Base-by-base conservation (phyloP, 2,113 vertebrate species). In the Vimba vimba region DNA sequence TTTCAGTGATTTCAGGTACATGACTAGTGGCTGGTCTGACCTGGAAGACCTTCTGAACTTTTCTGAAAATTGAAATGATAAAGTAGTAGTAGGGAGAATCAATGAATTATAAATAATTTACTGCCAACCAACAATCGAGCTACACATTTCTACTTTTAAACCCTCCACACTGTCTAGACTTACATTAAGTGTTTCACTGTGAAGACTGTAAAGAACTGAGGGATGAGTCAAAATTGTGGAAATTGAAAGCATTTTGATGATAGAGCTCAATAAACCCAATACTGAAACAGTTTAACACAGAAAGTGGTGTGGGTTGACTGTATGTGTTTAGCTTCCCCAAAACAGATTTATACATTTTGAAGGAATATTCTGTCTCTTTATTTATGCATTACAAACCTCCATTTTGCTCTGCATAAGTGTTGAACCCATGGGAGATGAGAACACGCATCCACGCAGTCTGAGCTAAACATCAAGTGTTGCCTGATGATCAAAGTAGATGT, bases 391-490 rank as follows among this genome's bases (percentile, higher is more conserved):
- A 75, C 43, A 75, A 75, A 50, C 23, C 3, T 17, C 43, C 6
- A 27, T 79, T 59, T 79, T 79, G n/a, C 52, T 57, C 19, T 36
- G 76, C 30, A 57, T 36, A 79, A 57, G 52, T 55, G 39, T 36
- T 23, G 30, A 78, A 57, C 30, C 57, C 47, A 77, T 55, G 50
- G 27, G 25, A 21, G 50, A 50, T 4, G 8, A 77, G 47, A 52
- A 77, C 27, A 71, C 68, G 39, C 21, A 71, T 71, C 36, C 69
- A 23, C 0, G 4, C 74, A 77, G 75, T 52, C 15, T 19, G 25
- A 55, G 47, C 47, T 30, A 55, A 77, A 55, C 36, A 79, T 79
- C 30, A 39, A 79, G 50, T 55, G 47, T 59, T 79, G 76, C 76
- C 64, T 80, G 59, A 64, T 45, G 39, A 64, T 64, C 59, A 27